Evolutionary conservation across 1,140 invertebrate genomes (phyloP).

Genomic region (Metaphire vulgaris): DNA sequence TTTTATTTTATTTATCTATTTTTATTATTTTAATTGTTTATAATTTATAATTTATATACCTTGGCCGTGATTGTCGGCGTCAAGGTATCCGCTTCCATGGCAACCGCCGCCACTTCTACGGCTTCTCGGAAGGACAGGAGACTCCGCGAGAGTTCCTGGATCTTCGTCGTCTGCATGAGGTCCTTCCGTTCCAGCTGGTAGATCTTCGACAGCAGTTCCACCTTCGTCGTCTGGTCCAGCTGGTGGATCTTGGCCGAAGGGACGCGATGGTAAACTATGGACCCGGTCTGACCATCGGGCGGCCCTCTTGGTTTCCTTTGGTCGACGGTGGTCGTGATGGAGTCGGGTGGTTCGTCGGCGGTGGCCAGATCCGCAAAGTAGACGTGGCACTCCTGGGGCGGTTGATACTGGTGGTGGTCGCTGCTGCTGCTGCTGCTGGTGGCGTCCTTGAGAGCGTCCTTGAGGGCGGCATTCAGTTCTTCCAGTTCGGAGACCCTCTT

Average conservation of each 20-base stretch:
- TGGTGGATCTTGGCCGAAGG: constrained; percentile 1
- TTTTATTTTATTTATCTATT: too few relatives aligned
- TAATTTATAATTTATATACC: too few relatives aligned
- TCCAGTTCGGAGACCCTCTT: constrained; percentile 10
- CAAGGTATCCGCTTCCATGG: constrained; percentile 13
- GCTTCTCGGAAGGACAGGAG: constrained; percentile 14
- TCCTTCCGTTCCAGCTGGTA: constrained; percentile 13
- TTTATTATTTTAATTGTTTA: too few relatives aligned
- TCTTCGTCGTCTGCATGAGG: constrained; percentile 9
- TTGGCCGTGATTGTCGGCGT: neutral
- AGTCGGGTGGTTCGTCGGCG: neutral
- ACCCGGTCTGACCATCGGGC: neutral
- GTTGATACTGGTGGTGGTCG: neutral
- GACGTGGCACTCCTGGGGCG: neutral
- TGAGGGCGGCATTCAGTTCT: neutral
- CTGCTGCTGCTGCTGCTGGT: neutral
- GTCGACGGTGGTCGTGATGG: neutral
- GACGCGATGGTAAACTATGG: neutral
- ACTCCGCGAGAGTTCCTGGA: constrained; percentile 3
- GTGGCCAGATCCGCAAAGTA: neutral
- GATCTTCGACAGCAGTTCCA: constrained; percentile 15
- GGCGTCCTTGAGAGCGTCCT: neutral
- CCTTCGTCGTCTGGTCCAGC: constrained; percentile 7
- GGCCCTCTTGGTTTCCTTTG: neutral
- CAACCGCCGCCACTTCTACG: constrained; percentile 21